Conservation (phyloP, 2,113 vertebrate species). For the Butorides virescens region DNA sequence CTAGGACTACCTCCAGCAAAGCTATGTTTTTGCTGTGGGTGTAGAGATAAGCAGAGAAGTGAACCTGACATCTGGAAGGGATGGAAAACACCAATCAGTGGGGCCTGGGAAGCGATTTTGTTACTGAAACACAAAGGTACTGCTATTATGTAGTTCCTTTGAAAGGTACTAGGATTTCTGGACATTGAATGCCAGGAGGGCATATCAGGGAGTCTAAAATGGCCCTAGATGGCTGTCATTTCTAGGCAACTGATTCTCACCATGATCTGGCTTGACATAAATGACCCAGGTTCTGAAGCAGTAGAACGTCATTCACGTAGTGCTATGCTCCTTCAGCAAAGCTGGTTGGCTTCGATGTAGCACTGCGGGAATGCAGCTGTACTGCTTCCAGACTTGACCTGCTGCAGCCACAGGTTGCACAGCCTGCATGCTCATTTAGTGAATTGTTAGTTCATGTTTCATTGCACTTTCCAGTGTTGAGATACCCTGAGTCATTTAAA, state of each 20-base stretch:
- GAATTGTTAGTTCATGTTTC: neutral
- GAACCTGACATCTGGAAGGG: neutral
- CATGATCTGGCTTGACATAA: neutral
- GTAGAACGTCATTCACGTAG: neutral
- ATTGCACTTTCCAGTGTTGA: neutral
- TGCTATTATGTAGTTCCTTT: neutral
- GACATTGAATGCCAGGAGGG: neutral
- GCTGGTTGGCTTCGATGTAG: rapidly evolving
- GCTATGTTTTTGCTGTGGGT: neutral
- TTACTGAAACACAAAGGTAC: neutral
- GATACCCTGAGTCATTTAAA: neutral
- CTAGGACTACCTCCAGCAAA: neutral
- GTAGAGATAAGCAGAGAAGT: neutral
- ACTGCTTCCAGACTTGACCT: neutral
- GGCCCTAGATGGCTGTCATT: neutral
- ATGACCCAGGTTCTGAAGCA: neutral
- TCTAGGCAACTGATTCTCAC: neutral
- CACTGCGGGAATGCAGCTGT: neutral
- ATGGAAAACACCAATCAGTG: neutral
- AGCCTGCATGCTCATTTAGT: neutral
- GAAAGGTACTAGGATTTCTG: neutral
- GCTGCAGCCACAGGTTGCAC: neutral
- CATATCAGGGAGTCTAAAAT: neutral
- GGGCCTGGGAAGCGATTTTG: neutral
- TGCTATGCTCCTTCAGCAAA: neutral